These are phyloP conservation scores for Proctacanthus coquilletti DNA, from an alignment of 1,140 invertebrate species.

Conservation along the genomic window DNA sequence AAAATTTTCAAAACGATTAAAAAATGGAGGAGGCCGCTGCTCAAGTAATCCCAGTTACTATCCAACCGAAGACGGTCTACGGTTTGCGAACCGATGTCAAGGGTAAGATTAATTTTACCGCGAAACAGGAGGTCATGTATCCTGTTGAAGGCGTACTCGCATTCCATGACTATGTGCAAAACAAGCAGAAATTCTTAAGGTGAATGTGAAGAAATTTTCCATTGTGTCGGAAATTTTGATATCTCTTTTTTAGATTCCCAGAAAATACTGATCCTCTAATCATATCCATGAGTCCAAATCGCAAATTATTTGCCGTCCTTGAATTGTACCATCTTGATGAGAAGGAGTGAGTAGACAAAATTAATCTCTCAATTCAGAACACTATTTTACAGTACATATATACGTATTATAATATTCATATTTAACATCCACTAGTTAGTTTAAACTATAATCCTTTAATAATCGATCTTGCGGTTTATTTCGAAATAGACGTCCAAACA, in stretches of 20 bases:
- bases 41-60: slow-evolving; percentile 12
- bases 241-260: slow-evolving; percentile 13
- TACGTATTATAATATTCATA: no score
- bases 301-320: slow-evolving; percentile 22
- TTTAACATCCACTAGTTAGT: no score
- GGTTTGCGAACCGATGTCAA: slow-evolving; percentile 40
- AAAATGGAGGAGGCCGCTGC: background rate
- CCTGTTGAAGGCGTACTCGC: slow-evolving; percentile 42
- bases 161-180: slow-evolving; percentile 37
- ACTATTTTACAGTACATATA: no score
- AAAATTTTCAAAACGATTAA: no score
- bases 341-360: no score
- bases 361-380: no score
- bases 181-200: slow-evolving; percentile 33
- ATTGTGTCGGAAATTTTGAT: no score
- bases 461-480: no score
- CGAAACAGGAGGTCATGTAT: slow-evolving; percentile 44
- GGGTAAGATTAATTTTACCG: slow-evolving; percentile 42
- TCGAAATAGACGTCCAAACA: no score
- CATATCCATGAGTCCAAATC: slow-evolving; percentile 20
- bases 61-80: slow-evolving; percentile 38
- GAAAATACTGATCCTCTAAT: slow-evolving; percentile 20
- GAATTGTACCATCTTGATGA: no score
- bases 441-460: no score
- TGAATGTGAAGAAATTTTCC: slow-evolving; percentile 39